Base-by-base conservation (phyloP, 2,888 invertebrate species). In the Drosophila limbata region DNA sequence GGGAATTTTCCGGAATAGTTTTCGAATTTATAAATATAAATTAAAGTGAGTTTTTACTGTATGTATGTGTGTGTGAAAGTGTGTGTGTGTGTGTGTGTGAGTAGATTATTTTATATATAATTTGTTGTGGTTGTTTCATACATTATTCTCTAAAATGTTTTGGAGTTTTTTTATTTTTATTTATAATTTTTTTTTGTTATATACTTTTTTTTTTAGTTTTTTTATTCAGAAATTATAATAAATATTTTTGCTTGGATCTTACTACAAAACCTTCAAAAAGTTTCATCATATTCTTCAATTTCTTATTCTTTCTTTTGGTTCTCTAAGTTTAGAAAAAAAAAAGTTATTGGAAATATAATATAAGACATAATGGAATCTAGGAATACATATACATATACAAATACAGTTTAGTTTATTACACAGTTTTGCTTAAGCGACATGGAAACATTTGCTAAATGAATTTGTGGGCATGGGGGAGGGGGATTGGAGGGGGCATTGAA, bases 71-170 rank as follows among this genome's bases (percentile, higher is more conserved):
- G 21, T 66, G 40, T 57, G n/a, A n/a, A 45, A 51, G 48, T 53
- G 50, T 56, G 56, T 47, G 37, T 51, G 33, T 48, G 37, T 48
- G 47, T 67, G 25, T 64, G 35, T 35, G 72, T 52, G 72, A 55
- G 35, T 60, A 51, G 31, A 25, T 62, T 57, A 50, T 53, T 60
- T 48, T 50, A 37, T 50, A 64, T 56, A 55, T 66, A 77, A 50
- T 66, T 73, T 66, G 11, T 60, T 66, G 10, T 63, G 57, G 33
- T 52, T 60, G 21, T 66, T 68, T 56, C 69, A 61, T 66, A 74
- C 65, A 66, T 79, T 82, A 69, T 74, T 74, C 62, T 50, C 83
- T 78, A 88, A 88, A 79, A 67, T 50, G 64, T 48, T 62, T 52
- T 65, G 11, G 47, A 11, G 37, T 13, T 64, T 40, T 57, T 66